Base-by-base conservation (phyloP, 2,797 vertebrate species). In the Lates japonicus region DNA sequence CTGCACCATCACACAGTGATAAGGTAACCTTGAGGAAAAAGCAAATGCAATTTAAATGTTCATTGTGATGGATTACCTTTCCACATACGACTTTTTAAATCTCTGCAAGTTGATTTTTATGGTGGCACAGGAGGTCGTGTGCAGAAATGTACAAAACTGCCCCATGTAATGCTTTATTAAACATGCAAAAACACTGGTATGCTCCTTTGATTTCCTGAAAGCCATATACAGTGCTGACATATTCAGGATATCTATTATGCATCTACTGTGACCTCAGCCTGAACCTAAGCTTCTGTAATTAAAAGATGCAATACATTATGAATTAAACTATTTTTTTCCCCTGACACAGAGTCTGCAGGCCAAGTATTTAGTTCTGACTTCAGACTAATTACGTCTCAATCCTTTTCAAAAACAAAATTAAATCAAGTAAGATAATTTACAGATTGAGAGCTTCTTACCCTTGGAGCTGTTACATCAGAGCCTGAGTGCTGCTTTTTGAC, bases 381-480 rank as follows among this genome's bases (percentile, higher is more conserved):
- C 0, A 58, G 25, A 57, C 42, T 68, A 39, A 78, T 86, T 65
- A 52, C 4, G 66, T 44, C 31, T 55, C 44, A 31, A 22, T 74
- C 1, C 4, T 37, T 51, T 70, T 63, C 14, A 4, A 57, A 72
- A 67, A 51, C 74, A 4, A 58, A 76, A 75, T 55, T 1, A 46
- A 66, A 71, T 70, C 11, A 31, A 58, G 57, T 64, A 13, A 54
- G 74, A 65, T 69, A 2, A 71, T 84, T 69, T 65, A 52, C 31
- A 74, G 49, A 69, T 29, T 25, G 59, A 79, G 52, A 44, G 69
- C 44, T 72, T 66, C 65, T 37, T 41, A 39, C 22, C 69, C 49
- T 63, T 3, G 2, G 59, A 59, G 77, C 70, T 54, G 73, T 82
- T 51, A 60, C 75, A 80, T 82, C 78, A 82, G 68, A 80, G 60